A percentile compares a stretch with the other conserved stretches of the same genome.
Conservation (phyloP, 2,888 invertebrate species). For the Esperia sulphurella region DNA sequence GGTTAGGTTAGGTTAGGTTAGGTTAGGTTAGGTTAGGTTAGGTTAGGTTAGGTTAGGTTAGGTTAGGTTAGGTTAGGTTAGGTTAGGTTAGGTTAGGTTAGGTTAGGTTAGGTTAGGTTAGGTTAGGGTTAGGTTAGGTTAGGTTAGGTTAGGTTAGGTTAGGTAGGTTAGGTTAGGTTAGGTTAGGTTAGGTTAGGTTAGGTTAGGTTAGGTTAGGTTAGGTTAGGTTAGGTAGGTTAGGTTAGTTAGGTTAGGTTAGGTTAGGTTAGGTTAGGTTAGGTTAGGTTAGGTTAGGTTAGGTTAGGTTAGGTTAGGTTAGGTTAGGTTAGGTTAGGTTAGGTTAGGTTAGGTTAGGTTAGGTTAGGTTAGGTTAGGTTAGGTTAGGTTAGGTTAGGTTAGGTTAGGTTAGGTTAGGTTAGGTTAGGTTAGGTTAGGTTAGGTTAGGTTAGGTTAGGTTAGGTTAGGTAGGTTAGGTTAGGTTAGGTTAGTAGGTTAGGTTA, state of each 20-base stretch:
- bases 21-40: slow-evolving; percentile 10
- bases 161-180: slow-evolving; percentile 12
- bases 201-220: slow-evolving; percentile 24
- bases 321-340: slow-evolving; percentile 9
- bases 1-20: slow-evolving; percentile 16
- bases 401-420: slow-evolving; percentile 13
- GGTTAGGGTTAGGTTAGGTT: slow-evolving; percentile 10
- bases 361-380: slow-evolving; percentile 13
- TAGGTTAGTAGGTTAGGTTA: no score
- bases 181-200: slow-evolving; percentile 23
- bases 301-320: slow-evolving; percentile 9
- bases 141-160: slow-evolving; percentile 9
- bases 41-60: slow-evolving; percentile 10
- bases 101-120: slow-evolving; percentile 11
- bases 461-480: slow-evolving; percentile 12
- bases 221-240: slow-evolving; percentile 23
- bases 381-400: slow-evolving; percentile 12
- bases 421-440: slow-evolving; percentile 13
- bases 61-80: slow-evolving; percentile 12
- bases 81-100: slow-evolving; percentile 11
- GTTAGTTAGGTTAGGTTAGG: slow-evolving; percentile 15
- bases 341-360: slow-evolving; percentile 11
- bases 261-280: slow-evolving; percentile 12
- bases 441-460: slow-evolving; percentile 13
- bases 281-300: slow-evolving; percentile 13